Evolutionary conservation across 2,888 invertebrate species (phyloP).

Genomic region (Calliopum simillimum): DNA sequence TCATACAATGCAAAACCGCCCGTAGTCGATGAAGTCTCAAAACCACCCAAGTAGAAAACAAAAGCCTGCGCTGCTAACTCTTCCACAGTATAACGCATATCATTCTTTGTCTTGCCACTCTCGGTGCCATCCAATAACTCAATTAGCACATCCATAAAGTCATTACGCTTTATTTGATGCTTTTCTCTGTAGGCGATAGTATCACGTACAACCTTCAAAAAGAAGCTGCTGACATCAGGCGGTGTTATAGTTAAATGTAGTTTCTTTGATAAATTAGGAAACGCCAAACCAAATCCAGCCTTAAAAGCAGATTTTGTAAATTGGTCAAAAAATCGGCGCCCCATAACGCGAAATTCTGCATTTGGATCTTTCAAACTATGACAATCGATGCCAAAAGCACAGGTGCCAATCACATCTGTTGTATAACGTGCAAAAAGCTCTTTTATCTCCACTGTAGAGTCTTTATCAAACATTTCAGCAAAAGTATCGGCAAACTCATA

Average conservation of each 20-base stretch:
- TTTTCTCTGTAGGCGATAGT: conserved; percentile 9
- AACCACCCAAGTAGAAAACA: conserved; percentile 70
- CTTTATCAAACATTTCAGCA: conserved; percentile 44
- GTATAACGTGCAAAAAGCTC: conserved; percentile 67
- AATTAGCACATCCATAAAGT: conserved; percentile 71
- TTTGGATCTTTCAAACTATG: too few species aligned
- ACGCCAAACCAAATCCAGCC: conserved; percentile 29
- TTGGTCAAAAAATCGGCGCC: conserved; percentile 39
- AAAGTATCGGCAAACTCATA: conserved; percentile 50
- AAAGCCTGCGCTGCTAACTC: conserved; percentile 70
- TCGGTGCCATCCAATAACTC: conserved; percentile 66
- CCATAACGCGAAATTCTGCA: conserved; percentile 56
- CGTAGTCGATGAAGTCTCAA: conserved; percentile 69
- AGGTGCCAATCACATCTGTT: conserved; percentile 68
- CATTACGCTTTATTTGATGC: conserved; percentile 66
- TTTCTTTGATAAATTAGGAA: conserved; percentile 35
- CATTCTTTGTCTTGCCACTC: conserved; percentile 49
- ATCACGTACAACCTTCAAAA: conserved; percentile 46
- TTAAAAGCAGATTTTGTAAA: conserved; percentile 20
- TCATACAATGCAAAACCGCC: conserved; percentile 69
- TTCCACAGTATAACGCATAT: conserved; percentile 56
- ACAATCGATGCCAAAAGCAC: too few species aligned
- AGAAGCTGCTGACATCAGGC: conserved; percentile 60
- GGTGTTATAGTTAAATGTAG: conserved; percentile 36
- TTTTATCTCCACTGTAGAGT: conserved; percentile 59